phyloP scores from a whole-genome alignment of 1,140 invertebrate genomes.

The Diorhabda sublineata region DNA sequence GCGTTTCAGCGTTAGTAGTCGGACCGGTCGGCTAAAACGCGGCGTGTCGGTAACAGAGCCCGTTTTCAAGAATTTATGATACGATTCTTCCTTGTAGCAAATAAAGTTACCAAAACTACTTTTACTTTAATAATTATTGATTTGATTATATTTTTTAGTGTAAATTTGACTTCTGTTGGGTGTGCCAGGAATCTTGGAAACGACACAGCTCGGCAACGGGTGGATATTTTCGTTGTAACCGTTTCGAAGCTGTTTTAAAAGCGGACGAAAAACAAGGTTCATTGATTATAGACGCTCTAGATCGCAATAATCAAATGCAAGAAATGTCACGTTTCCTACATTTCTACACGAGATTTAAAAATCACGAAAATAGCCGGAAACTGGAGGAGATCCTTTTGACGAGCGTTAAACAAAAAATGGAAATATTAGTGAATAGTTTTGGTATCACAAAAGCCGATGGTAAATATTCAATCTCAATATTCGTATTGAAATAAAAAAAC shows the following conservation, averaged over 20 bases:
- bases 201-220: conserved; percentile 68
- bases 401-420: conserved; percentile 62
- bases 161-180: conserved; percentile 75
- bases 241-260: conserved; percentile 64
- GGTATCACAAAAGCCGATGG: conserved; percentile 43
- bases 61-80: too few relatives aligned
- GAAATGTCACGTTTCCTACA: conserved; percentile 65
- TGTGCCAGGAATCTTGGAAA: conserved; percentile 73
- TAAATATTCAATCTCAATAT: conserved; percentile 12
- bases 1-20: too few relatives aligned
- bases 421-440: conserved; percentile 52
- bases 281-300: conserved; percentile 58
- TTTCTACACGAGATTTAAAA: conserved; percentile 64
- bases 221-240: conserved; percentile 70
- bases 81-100: too few relatives aligned
- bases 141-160: conserved; percentile 50
- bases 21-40: too few relatives aligned
- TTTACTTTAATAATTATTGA: background rate
- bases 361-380: conserved; percentile 62
- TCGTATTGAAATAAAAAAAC: too few relatives aligned
- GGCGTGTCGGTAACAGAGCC: too few relatives aligned
- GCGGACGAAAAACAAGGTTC: conserved; percentile 61
- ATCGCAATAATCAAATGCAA: conserved; percentile 58
- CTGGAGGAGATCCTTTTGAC: conserved; percentile 61
- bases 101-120: background rate